These are phyloP conservation scores for Griposia aprilina DNA, from an alignment of 2,888 invertebrate genomes.

Conservation along the genomic window DNA sequence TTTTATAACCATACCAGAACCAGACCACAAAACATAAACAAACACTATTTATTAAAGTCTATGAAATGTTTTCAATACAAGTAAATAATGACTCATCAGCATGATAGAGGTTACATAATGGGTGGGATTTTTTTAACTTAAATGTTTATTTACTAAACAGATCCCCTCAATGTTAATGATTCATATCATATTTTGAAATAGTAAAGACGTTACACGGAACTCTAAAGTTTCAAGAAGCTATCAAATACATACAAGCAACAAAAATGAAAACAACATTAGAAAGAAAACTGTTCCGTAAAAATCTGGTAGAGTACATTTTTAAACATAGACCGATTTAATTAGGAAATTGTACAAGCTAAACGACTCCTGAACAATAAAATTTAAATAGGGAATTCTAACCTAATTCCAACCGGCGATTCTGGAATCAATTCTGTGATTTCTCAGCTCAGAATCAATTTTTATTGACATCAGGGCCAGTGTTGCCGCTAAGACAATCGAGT, in stretches of 20 bases:
- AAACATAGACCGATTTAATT: neutral
- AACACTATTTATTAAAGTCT: neutral
- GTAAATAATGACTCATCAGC: neutral
- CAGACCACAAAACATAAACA: no score
- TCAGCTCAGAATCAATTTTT: no score
- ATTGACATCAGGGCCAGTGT: no score
- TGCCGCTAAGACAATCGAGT: no score
- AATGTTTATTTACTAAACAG: neutral
- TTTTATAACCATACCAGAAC: neutral
- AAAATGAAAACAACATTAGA: neutral
- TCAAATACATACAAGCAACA: neutral
- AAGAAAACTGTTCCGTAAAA: neutral
- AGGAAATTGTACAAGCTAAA: neutral
- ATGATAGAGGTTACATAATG: neutral
- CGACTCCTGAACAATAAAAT: neutral
- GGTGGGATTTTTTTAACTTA: neutral
- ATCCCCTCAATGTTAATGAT: neutral
- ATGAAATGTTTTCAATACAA: neutral
- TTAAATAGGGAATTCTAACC: conserved; percentile 23
- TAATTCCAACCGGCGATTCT: conserved; percentile 11
- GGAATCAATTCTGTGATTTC: no score
- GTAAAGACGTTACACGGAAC: neutral
- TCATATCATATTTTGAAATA: neutral
- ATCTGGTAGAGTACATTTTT: neutral
- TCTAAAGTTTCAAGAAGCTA: neutral